These are phyloP conservation scores for Hirtodrosophila cameraria DNA, from an alignment of 2,888 invertebrate genomes.

Conservation along the genomic window DNA sequence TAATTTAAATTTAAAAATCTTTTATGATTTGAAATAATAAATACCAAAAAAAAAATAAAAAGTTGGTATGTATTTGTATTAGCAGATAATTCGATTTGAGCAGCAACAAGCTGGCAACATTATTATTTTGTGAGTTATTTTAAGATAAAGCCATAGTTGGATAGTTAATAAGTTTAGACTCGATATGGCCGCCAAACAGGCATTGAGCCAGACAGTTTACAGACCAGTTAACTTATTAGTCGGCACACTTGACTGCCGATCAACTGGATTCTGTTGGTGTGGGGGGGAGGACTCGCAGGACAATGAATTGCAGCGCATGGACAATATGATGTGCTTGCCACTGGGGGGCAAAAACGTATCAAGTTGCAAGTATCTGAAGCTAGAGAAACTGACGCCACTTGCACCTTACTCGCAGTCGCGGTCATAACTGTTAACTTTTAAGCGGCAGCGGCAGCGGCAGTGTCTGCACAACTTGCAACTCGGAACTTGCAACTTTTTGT, in stretches of 20 bases:
- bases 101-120: background rate
- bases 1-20: too few relatives aligned
- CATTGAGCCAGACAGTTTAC: slow-evolving; percentile 59
- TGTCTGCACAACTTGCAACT: slow-evolving; percentile 45
- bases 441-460: slow-evolving; percentile 40
- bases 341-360: slow-evolving; percentile 6
- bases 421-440: slow-evolving; percentile 66
- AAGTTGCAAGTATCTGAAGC: background rate
- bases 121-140: background rate
- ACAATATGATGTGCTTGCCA: slow-evolving; percentile 24
- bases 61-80: too few relatives aligned
- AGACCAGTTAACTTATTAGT: slow-evolving; percentile 67
- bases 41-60: too few relatives aligned
- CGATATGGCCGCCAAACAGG: slow-evolving; percentile 9
- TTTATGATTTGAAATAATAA: too few relatives aligned
- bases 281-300: background rate
- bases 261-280: too few relatives aligned
- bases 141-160: background rate
- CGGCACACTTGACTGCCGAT: slow-evolving; percentile 25
- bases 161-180: slow-evolving; percentile 22
- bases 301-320: slow-evolving; percentile 1
- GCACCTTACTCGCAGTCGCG: slow-evolving; percentile 29
- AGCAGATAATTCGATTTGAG: too few relatives aligned
- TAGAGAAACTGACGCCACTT: slow-evolving; percentile 5
- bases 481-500: slow-evolving; percentile 43